Evolutionary conservation across 2,797 vertebrate genomes (phyloP).

Genomic region (Rhinatrema bivittatum): DNA sequence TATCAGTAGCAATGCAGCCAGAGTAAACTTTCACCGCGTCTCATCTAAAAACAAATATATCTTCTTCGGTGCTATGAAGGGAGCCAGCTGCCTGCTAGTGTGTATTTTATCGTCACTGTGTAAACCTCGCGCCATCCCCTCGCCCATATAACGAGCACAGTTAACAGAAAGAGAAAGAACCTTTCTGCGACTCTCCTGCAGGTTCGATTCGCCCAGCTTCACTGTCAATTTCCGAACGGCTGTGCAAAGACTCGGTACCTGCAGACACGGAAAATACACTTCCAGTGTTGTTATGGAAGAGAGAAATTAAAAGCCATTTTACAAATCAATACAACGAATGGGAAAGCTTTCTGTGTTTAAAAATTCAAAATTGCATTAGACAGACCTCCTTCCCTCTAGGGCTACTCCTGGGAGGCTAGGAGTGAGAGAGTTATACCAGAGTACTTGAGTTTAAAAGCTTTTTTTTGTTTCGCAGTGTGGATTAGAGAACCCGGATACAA

Average conservation of each 20-base stretch:
- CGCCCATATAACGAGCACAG: slow-evolving; percentile 47
- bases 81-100: slow-evolving; percentile 38
- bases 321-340: too few relatives aligned
- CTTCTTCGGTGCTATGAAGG: slow-evolving; percentile 43
- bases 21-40: slow-evolving; percentile 11
- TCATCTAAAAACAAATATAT: slow-evolving; percentile 41
- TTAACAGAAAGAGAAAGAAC: slow-evolving; percentile 32
- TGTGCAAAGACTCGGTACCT: slow-evolving; percentile 22
- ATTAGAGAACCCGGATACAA: too few relatives aligned
- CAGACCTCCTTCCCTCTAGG: too few relatives aligned
- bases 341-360: too few relatives aligned
- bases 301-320: too few relatives aligned
- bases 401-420: too few relatives aligned
- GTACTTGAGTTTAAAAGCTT: too few relatives aligned
- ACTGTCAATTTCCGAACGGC: slow-evolving; percentile 39
- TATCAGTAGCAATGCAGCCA: background rate
- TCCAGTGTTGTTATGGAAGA: slow-evolving; percentile 9
- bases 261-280: slow-evolving; percentile 15
- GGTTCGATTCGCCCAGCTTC: slow-evolving; percentile 46
- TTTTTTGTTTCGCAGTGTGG: too few relatives aligned
- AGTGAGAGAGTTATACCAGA: too few relatives aligned
- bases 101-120: slow-evolving; percentile 47
- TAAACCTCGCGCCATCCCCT: slow-evolving; percentile 36
- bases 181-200: slow-evolving; percentile 14
- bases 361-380: too few relatives aligned